Conservation (phyloP, 1,140 invertebrate species). For the Conopomorpha cramerella region DNA sequence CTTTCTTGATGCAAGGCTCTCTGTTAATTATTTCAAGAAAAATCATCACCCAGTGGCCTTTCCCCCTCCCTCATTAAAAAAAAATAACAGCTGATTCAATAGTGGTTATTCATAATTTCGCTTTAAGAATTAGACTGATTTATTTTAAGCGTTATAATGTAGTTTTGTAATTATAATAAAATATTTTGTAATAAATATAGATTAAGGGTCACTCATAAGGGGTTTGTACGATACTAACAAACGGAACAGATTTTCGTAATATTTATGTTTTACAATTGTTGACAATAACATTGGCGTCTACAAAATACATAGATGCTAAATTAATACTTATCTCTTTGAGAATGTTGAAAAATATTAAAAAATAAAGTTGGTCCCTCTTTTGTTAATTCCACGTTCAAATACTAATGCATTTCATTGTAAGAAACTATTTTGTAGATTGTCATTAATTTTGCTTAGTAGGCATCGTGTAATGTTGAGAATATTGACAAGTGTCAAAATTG, state of each 20-base stretch:
- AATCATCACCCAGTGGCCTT: slow-evolving; percentile 41
- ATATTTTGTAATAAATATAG: slow-evolving; percentile 16
- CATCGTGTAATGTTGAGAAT: no score
- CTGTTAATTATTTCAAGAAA: slow-evolving; percentile 3
- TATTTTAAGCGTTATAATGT: slow-evolving; percentile 53
- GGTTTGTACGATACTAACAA: no score
- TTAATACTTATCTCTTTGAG: background rate
- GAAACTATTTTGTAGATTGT: no score
- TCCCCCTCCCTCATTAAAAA: slow-evolving; percentile 20
- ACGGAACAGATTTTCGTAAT: slow-evolving; percentile 16
- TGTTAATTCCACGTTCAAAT: no score
- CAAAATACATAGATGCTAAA: no score
- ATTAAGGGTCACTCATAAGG: no score
- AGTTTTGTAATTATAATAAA: slow-evolving; percentile 41
- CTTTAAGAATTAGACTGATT: slow-evolving; percentile 61
- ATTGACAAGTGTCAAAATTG: no score
- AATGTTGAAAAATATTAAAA: background rate
- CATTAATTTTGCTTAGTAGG: no score
- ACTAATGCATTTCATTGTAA: no score
- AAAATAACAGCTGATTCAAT: slow-evolving; percentile 48
- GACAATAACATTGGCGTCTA: no score
- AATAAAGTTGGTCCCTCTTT: no score
- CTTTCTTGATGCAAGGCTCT: slow-evolving; percentile 1
- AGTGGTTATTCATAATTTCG: slow-evolving; percentile 52
- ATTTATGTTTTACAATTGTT: background rate